Conservation (phyloP, 2,888 invertebrate genomes). For the Hemithea aestivaria region DNA sequence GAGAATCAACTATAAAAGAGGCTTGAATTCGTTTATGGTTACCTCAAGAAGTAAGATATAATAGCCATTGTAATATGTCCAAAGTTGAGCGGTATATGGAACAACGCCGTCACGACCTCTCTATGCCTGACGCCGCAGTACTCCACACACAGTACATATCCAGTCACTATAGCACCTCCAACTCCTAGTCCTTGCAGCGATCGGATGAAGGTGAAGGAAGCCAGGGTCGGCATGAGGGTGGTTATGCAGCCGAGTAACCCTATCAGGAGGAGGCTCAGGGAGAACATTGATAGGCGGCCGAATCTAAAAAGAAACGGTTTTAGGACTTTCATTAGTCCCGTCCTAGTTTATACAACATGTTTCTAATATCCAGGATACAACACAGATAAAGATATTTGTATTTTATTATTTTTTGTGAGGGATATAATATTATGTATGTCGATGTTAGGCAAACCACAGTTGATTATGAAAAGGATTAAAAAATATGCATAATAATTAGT, state of each 20-base stretch:
- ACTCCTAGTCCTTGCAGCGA: conserved; percentile 54
- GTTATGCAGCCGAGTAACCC: conserved; percentile 47
- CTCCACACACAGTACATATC: conserved; percentile 55
- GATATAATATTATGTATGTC: too few relatives aligned
- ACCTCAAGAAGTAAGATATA: conserved; percentile 52
- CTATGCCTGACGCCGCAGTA: conserved; percentile 49
- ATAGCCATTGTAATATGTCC: conserved; percentile 52
- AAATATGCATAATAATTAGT: too few relatives aligned
- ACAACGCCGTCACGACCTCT: conserved; percentile 51
- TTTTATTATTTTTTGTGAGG: too few relatives aligned
- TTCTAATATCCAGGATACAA: too few relatives aligned
- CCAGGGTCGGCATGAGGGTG: conserved; percentile 42
- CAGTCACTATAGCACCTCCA: conserved; percentile 56
- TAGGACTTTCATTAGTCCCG: too few relatives aligned
- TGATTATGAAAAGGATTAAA: too few relatives aligned
- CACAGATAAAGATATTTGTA: too few relatives aligned
- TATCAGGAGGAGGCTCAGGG: conserved; percentile 36
- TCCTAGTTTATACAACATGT: too few relatives aligned
- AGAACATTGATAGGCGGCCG: conserved; percentile 47
- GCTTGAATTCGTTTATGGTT: too few relatives aligned
- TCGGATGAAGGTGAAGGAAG: conserved; percentile 45
- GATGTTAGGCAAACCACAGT: too few relatives aligned
- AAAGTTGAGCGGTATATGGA: conserved; percentile 54
- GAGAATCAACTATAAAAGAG: too few relatives aligned
- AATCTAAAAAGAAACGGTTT: too few relatives aligned